Conservation (phyloP, 2,113 vertebrate genomes). For the Cinclus cinclus region DNA sequence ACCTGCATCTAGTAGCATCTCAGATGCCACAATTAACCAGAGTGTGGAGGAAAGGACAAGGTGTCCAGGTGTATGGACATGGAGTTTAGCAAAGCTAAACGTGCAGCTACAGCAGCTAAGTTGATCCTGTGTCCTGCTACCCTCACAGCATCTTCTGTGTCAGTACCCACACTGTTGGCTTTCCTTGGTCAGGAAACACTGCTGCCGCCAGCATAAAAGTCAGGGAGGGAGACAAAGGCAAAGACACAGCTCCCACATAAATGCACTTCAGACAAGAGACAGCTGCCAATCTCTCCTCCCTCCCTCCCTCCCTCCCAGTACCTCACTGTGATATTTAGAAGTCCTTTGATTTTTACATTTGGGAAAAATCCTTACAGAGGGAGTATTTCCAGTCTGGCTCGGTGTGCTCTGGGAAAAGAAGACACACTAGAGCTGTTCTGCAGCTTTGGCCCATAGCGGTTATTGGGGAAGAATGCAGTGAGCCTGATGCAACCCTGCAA, state of each 20-base stretch:
- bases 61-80: background rate
- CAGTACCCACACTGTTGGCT: accelerated
- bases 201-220: background rate
- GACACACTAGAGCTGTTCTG: background rate
- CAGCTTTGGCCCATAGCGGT: background rate
- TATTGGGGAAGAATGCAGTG: background rate
- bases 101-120: background rate
- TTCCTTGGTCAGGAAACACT: background rate
- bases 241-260: background rate
- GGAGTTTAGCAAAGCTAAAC: accelerated
- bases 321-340: background rate
- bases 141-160: background rate
- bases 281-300: background rate
- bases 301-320: background rate
- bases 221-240: background rate
- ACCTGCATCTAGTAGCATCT: background rate
- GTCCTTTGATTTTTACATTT: background rate
- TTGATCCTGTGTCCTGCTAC: background rate
- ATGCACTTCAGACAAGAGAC: background rate
- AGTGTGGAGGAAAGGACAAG: background rate
- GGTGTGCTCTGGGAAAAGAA: background rate
- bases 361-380: background rate
- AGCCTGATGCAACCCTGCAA: background rate
- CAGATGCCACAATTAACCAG: background rate
- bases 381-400: background rate